phyloP scores from a whole-genome alignment of 37 sponge, comb jelly and placozoan genomes.

The Amphimedon queenslandica region DNA sequence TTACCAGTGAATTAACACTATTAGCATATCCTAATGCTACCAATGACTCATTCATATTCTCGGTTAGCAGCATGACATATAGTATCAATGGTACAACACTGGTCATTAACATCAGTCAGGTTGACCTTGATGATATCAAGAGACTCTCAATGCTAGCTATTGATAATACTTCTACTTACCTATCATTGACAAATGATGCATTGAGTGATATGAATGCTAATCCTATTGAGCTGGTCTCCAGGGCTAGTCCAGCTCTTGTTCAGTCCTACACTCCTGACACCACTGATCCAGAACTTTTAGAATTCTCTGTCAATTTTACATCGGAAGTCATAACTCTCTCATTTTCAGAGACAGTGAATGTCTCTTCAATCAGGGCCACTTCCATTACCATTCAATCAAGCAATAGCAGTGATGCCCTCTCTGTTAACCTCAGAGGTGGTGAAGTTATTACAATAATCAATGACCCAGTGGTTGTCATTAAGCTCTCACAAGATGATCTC shows the following conservation, averaged over 20 bases:
- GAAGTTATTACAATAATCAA: constrained; percentile 21
- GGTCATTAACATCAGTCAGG: constrained; percentile 23
- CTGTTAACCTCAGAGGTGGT: constrained; percentile 18
- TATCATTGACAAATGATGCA: constrained; percentile 42
- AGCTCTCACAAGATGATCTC: constrained; percentile 49
- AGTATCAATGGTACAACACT: constrained; percentile 56
- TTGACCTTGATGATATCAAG: constrained; percentile 76
- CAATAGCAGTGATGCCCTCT: constrained; percentile 1
- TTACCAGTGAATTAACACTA: constrained; percentile 48
- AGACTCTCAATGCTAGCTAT: constrained; percentile 34
- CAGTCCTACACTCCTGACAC: constrained; percentile 44
- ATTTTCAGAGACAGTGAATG: constrained; percentile 90
- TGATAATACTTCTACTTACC: constrained; percentile 36
- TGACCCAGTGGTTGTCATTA: constrained; percentile 26
- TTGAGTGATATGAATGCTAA: constrained; percentile 72
- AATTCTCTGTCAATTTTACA: constrained; percentile 63
- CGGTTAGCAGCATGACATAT: constrained; percentile 21
- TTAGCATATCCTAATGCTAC: constrained; percentile 36
- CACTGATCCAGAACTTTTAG: constrained; percentile 46
- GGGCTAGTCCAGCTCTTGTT: constrained; percentile 24
- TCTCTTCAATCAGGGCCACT: constrained; percentile 18
- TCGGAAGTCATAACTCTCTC: constrained; percentile 38
- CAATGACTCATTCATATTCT: constrained; percentile 18
- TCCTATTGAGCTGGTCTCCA: constrained; percentile 10
- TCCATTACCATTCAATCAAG: constrained; percentile 41